Percentiles rank a stretch among this genome's conserved stretches.
These are phyloP conservation scores for Clostera curtula DNA, from an alignment of 2,888 invertebrate species.

Conservation along the genomic window DNA sequence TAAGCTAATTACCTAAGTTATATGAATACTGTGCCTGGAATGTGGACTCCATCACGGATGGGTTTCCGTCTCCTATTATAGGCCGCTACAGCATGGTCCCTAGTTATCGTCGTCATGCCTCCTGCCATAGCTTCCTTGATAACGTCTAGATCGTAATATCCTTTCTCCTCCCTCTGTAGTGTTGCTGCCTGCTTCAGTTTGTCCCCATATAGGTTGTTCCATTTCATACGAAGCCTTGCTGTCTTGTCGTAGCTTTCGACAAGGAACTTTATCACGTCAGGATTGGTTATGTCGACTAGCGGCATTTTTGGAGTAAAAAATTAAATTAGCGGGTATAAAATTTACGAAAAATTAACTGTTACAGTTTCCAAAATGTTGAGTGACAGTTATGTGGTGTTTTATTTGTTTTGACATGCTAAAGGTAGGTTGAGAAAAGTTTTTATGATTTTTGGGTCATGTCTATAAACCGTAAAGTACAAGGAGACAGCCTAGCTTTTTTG, in stretches of 20 bases:
- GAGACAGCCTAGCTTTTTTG: too few species aligned
- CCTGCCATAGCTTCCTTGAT: constrained; percentile 22
- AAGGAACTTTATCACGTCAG: constrained; percentile 36
- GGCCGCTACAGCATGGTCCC: constrained; percentile 23
- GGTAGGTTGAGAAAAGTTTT: too few species aligned
- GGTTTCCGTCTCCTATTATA: constrained; percentile 23
- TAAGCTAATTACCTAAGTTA: too few species aligned
- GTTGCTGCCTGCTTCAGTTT: constrained; percentile 30
- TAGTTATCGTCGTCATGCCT: constrained; percentile 28
- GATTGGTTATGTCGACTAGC: constrained; percentile 33
- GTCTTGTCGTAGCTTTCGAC: constrained; percentile 40
- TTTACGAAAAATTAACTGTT: too few species aligned
- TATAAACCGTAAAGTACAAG: too few species aligned
- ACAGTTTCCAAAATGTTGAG: too few species aligned
- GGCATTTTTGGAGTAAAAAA: constrained; percentile 26
- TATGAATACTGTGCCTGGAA: constrained; percentile 23
- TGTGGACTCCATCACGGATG: constrained; percentile 23
- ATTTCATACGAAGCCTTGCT: constrained; percentile 35
- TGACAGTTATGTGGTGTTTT: too few species aligned
- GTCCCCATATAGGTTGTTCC: constrained; percentile 27
- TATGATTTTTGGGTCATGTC: too few species aligned
- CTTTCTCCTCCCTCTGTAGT: constrained; percentile 28
- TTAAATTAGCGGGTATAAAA: too few species aligned
- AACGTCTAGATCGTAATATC: constrained; percentile 28
- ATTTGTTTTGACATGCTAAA: too few species aligned